These are phyloP conservation scores for Seira musarum DNA, from an alignment of 2,888 invertebrate species.

Conservation along the genomic window DNA sequence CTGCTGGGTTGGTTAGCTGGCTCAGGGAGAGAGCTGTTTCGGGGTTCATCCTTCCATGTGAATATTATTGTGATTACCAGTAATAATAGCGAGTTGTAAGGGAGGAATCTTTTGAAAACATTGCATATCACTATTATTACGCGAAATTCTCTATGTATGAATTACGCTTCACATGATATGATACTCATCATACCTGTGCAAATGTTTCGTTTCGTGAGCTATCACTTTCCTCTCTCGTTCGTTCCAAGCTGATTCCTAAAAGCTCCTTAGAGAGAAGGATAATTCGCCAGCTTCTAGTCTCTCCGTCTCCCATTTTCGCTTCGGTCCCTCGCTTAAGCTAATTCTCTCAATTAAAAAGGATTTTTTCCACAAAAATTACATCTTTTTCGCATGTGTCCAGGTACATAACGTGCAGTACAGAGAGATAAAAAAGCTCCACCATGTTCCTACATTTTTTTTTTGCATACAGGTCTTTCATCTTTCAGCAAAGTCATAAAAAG, in stretches of 20 bases:
- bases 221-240: neutral
- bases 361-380: constrained; percentile 22
- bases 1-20: neutral
- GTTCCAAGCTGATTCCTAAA: constrained; percentile 13
- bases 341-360: constrained; percentile 50
- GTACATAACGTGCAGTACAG: constrained; percentile 11
- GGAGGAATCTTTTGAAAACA: neutral
- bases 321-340: constrained; percentile 57
- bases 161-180: constrained; percentile 8
- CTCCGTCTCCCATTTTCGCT: constrained; percentile 38
- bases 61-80: constrained; percentile 4
- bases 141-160: neutral
- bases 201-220: neutral
- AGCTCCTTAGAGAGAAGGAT: neutral
- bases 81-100: constrained; percentile 6
- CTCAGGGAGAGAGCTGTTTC: constrained; percentile 5
- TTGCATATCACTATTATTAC: neutral
- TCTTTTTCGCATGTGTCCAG: constrained; percentile 15
- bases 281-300: neutral
- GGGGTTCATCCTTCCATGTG: neutral
- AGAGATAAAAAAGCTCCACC: neutral
- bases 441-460: neutral
- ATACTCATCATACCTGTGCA: neutral
- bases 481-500: constrained; percentile 40
- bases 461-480: constrained; percentile 26